Conservation (phyloP, 2,888 invertebrate genomes). For the Leucania comma region DNA sequence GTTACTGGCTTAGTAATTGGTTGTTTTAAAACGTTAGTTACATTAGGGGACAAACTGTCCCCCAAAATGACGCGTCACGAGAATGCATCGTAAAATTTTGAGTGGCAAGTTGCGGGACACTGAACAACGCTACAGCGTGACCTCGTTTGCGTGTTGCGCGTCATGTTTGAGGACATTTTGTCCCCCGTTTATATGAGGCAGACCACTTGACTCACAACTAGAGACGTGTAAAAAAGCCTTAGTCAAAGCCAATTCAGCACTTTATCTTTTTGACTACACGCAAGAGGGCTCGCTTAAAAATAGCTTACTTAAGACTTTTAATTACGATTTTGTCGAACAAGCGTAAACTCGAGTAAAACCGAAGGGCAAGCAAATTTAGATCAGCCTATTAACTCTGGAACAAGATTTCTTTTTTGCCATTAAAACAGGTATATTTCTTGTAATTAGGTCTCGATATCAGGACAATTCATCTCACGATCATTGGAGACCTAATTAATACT, state of each 20-base stretch:
- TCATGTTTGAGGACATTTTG: background rate
- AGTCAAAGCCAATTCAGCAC: background rate
- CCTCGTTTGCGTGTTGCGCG: background rate
- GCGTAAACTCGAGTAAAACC: slow-evolving; percentile 7
- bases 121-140: too few relatives aligned
- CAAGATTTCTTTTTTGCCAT: slow-evolving; percentile 44
- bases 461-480: slow-evolving; percentile 67
- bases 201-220: background rate
- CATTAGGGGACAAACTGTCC: too few relatives aligned
- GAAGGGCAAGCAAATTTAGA: slow-evolving; percentile 37
- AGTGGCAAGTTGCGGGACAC: too few relatives aligned
- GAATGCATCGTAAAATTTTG: too few relatives aligned
- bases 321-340: slow-evolving; percentile 22
- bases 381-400: slow-evolving; percentile 31
- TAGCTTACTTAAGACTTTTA: slow-evolving; percentile 28
- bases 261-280: background rate
- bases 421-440: slow-evolving; percentile 62
- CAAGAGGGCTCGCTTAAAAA: slow-evolving; percentile 12
- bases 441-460: slow-evolving; percentile 64
- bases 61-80: too few relatives aligned
- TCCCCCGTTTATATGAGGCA: too few relatives aligned
- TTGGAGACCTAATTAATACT: slow-evolving; percentile 64
- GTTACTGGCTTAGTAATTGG: too few relatives aligned
- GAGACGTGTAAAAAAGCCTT: background rate
- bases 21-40: too few relatives aligned